A percentile compares a stretch with the other conserved stretches of the same genome.
Conservation (phyloP, 1,140 invertebrate genomes). For the Parapsyche elsis region DNA sequence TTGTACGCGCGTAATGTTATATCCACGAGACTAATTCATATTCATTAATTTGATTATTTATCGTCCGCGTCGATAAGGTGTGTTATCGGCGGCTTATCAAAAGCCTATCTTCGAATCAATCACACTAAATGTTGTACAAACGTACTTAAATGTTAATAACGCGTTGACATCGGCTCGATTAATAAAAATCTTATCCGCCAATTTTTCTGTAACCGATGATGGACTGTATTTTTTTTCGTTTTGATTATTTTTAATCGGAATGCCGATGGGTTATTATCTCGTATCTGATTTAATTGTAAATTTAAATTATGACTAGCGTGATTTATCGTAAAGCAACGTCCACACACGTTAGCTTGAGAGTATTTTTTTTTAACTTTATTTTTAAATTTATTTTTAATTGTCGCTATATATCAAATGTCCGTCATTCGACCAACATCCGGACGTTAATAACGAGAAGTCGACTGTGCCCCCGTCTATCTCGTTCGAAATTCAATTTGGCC, state of each 20-base stretch:
- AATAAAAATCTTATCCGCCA: background rate
- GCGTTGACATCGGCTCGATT: background rate
- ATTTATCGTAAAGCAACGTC: too few species aligned
- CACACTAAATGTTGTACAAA: background rate
- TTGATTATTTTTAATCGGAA: background rate
- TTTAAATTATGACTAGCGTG: too few species aligned
- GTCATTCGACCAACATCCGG: too few species aligned
- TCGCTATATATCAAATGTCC: too few species aligned
- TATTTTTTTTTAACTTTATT: too few species aligned
- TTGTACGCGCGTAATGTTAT: too few species aligned
- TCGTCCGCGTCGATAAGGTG: background rate
- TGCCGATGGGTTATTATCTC: too few species aligned
- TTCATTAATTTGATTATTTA: background rate
- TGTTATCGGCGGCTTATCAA: background rate
- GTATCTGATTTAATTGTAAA: too few species aligned
- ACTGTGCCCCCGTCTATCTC: background rate
- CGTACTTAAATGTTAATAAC: conserved; percentile 2
- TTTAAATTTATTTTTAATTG: too few species aligned
- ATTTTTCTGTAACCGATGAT: background rate
- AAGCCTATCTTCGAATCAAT: conserved; percentile 8
- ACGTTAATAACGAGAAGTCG: too few species aligned
- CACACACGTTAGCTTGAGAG: too few species aligned
- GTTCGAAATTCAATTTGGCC: conserved; percentile 13
- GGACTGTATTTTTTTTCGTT: background rate
- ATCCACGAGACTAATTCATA: background rate